Evolutionary conservation across 2,888 invertebrate genomes (phyloP).

Genomic region (Eubasilissa splendida): DNA sequence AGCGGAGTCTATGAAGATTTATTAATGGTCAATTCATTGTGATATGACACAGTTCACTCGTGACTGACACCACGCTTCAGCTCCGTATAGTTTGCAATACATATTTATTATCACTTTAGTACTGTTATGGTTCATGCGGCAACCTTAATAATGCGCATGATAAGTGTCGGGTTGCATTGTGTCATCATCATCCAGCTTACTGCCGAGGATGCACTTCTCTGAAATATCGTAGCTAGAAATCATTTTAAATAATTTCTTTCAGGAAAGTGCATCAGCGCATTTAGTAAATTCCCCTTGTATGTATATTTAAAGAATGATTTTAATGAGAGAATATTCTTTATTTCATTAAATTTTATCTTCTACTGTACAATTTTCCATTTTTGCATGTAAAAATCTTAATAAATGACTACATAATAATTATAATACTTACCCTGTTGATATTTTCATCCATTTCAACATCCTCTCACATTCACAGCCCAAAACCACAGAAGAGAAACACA

Average conservation of each 20-base stretch:
- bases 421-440: constrained; percentile 27
- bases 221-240: constrained; percentile 51
- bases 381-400: constrained; percentile 59
- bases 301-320: constrained; percentile 57
- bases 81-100: constrained; percentile 41
- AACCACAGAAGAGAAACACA: too few relatives aligned
- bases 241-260: constrained; percentile 53
- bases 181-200: constrained; percentile 53
- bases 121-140: neutral
- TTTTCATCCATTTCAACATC: constrained; percentile 9
- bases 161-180: constrained; percentile 28
- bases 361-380: constrained; percentile 59
- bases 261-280: constrained; percentile 53
- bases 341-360: constrained; percentile 58
- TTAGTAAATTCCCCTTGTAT: constrained; percentile 56
- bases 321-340: constrained; percentile 56
- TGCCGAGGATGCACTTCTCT: constrained; percentile 53
- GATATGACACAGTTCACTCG: constrained; percentile 42
- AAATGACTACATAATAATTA: constrained; percentile 59
- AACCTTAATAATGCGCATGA: too few relatives aligned
- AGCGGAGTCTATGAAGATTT: constrained; percentile 50
- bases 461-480: neutral
- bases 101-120: constrained; percentile 26
- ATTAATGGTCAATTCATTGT: constrained; percentile 57
- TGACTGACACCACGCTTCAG: constrained; percentile 46